Evolutionary conservation across 2,888 invertebrate species (phyloP).

Genomic region (Athalia cordata): DNA sequence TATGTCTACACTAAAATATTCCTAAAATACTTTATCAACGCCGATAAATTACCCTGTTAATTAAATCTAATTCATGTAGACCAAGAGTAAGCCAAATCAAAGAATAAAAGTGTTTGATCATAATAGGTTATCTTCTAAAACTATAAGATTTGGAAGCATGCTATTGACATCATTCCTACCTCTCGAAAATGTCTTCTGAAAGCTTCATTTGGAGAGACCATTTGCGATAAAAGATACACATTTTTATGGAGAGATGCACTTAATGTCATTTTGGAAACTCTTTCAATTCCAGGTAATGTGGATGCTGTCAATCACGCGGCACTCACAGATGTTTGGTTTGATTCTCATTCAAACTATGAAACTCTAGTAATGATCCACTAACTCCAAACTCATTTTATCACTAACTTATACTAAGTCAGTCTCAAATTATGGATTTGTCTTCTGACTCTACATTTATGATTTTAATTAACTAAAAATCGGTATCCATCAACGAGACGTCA

Average conservation of each 20-base stretch:
- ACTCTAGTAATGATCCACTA: too few relatives aligned
- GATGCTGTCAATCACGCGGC: slow-evolving; percentile 26
- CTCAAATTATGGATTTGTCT: background rate
- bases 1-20: background rate
- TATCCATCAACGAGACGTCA: slow-evolving; percentile 2
- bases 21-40: too few relatives aligned
- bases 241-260: slow-evolving; percentile 64
- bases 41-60: too few relatives aligned
- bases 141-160: background rate
- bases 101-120: slow-evolving; percentile 4
- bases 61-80: too few relatives aligned
- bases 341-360: background rate
- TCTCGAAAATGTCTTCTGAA: slow-evolving; percentile 64
- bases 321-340: background rate
- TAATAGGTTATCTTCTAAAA: background rate
- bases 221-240: slow-evolving; percentile 63
- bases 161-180: slow-evolving; percentile 48
- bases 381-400: background rate
- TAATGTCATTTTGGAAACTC: slow-evolving; percentile 37
- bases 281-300: background rate
- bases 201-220: slow-evolving; percentile 61
- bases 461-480: slow-evolving; percentile 8
- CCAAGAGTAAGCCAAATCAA: background rate
- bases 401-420: background rate
- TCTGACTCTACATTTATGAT: background rate